phyloP scores from a whole-genome alignment of 2,888 invertebrate genomes.

The Pachliopta kotzebuea region DNA sequence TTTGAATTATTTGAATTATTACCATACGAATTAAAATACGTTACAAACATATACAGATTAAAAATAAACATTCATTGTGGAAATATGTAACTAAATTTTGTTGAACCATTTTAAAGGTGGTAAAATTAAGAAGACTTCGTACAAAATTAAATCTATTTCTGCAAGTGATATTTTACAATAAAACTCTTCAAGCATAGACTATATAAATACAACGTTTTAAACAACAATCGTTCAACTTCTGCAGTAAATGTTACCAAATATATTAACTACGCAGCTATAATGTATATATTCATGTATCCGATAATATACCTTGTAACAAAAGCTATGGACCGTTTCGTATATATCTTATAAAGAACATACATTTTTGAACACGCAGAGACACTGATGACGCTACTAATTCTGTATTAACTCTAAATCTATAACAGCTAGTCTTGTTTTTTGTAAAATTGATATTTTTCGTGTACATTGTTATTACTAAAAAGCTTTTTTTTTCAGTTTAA shows the following conservation, averaged over 20 bases:
- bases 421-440: not conserved
- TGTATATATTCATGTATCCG: not conserved
- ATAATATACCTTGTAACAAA: not conserved
- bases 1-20: too few species aligned
- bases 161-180: not conserved
- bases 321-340: not conserved
- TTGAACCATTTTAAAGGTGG: not conserved
- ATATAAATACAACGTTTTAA: conserved; percentile 4
- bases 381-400: not conserved
- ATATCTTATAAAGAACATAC: not conserved
- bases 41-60: too few species aligned
- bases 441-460: not conserved
- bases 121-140: not conserved
- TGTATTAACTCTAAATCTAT: not conserved
- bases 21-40: too few species aligned
- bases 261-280: not conserved
- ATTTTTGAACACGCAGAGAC: not conserved
- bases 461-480: not conserved
- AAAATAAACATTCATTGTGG: too few species aligned
- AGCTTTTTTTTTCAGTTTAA: conserved; percentile 1
- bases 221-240: not conserved
- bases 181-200: conserved; percentile 3
- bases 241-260: not conserved
- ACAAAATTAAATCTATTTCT: not conserved
- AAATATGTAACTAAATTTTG: not conserved